Base-by-base conservation (phyloP, 2,113 vertebrate genomes). In the Etheostoma spectabile region DNA sequence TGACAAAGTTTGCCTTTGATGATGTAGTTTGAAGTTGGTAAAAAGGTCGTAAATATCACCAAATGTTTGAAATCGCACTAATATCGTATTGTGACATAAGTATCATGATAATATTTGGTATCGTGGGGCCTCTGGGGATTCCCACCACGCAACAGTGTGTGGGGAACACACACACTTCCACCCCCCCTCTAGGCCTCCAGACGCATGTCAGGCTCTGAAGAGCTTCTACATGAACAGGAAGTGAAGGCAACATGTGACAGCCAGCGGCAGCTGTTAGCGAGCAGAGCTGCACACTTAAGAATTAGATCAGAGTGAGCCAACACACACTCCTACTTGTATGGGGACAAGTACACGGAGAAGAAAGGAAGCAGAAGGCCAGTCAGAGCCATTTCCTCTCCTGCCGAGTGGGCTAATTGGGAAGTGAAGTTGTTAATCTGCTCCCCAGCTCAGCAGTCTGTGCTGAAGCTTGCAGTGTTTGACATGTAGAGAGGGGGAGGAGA, bases 371-470 rank as follows among this genome's bases (percentile, higher is more conserved):
- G 86, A 80, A 79, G 89, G 82, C 83, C 79, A 77, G 70, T 79
- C 62, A 46, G 30, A 87, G 60, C 77, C 83, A 84, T 92, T 88
- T 93, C 89, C 92, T 89, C 71, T 86, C 77, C 77, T 79, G 74
- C 77, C 69, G 81, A 86, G 81, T 75, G 64, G 74, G 72, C 77
- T 91, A 93, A 93, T 93, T 90, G 82, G 81, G 80, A 86, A 83
- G 79, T 88, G 64, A 83, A 84, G 84, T 88, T 38, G 19, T 91
- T 92, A 89, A 93, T 90, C 86, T 88, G 70, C 80, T 69, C 67
- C 48, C 4, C 60, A 53, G 85, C 73, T 92, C 86, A 81, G 77
- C 76, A 85, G 78, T 48, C 45, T 42, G 56, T 57, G 81, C 66
- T 72, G 55, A 60, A 46, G 66, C 55, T 65, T 3, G 53, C 14